Conservation (phyloP, 2,797 vertebrate species). For the Cygnus olor region DNA sequence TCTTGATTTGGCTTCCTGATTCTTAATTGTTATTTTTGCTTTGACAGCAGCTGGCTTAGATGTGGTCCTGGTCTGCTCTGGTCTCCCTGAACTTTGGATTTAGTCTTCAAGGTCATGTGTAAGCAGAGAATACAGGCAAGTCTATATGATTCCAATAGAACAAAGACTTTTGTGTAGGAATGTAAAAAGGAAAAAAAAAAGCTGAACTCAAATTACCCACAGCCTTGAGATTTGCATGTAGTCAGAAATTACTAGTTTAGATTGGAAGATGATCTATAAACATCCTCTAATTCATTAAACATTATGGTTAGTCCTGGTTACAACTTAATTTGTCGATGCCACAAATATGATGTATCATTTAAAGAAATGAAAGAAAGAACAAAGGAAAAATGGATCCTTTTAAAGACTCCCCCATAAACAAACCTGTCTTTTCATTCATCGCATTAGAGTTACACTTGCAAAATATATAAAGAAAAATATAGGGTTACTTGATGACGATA, state of each 20-base stretch:
- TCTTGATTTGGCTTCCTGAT: not conserved
- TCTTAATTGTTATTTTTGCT: not conserved
- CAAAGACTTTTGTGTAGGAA: conserved; percentile 73
- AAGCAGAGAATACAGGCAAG: conserved; percentile 43
- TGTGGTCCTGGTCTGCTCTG: conserved; percentile 34
- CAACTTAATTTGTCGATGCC: conserved; percentile 24
- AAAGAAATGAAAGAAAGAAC: not conserved
- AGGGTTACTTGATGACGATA: conserved; percentile 93
- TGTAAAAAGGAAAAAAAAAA: conserved; percentile 71
- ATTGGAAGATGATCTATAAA: conserved; percentile 59
- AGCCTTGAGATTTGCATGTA: conserved; percentile 38
- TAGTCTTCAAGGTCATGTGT: conserved; percentile 40
- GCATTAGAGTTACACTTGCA: conserved; percentile 86
- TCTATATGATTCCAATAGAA: conserved; percentile 45
- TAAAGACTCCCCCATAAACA: not conserved
- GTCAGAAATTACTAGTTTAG: conserved; percentile 63
- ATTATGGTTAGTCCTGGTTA: conserved; percentile 27
- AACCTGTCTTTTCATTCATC: conserved; percentile 72
- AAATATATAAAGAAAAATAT: conserved; percentile 97
- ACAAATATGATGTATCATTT: conserved; percentile 1
- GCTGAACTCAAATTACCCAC: conserved; percentile 29
- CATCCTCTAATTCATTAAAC: conserved; percentile 11
- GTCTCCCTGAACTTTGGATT: conserved; percentile 20
- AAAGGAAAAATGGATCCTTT: not conserved
- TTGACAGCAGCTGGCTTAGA: conserved; percentile 21